These are phyloP conservation scores for Cranoglanis bouderius DNA, from an alignment of 2,113 vertebrate species.

Conservation along the genomic window DNA sequence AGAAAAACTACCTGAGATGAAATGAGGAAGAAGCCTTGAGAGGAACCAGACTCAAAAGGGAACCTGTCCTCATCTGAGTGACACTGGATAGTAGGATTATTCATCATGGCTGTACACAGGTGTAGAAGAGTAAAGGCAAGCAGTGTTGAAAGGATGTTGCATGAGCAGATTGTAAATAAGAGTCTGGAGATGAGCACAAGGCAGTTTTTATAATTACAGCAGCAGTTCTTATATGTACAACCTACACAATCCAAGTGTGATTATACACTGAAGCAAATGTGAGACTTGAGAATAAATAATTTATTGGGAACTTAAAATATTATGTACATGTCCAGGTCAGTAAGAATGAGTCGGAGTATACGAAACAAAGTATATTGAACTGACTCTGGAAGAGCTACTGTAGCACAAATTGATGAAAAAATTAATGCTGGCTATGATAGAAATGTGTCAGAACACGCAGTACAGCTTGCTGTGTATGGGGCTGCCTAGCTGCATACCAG, in stretches of 20 bases:
- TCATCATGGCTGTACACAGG: neutral
- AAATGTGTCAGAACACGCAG: too few relatives aligned
- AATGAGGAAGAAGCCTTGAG: neutral
- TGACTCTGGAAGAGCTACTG: neutral
- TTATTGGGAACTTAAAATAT: neutral
- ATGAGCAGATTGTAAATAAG: neutral
- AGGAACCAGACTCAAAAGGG: neutral
- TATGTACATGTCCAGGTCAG: neutral
- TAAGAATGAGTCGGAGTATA: neutral
- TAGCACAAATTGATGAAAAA: too few relatives aligned
- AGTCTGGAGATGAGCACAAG: neutral
- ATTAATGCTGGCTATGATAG: too few relatives aligned
- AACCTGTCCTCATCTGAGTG: neutral
- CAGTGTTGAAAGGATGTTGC: neutral
- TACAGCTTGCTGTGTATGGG: too few relatives aligned
- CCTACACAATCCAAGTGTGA: neutral
- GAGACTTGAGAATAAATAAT: neutral
- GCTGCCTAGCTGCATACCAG: too few relatives aligned
- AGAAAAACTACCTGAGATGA: neutral
- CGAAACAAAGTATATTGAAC: neutral
- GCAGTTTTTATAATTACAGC: neutral
- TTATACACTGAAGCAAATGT: neutral
- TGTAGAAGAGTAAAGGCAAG: neutral
- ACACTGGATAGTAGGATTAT: neutral
- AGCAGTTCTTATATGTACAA: neutral